These are phyloP conservation scores for Microtus oregoni DNA, from an alignment of 2,113 vertebrate species.

Conservation along the genomic window DNA sequence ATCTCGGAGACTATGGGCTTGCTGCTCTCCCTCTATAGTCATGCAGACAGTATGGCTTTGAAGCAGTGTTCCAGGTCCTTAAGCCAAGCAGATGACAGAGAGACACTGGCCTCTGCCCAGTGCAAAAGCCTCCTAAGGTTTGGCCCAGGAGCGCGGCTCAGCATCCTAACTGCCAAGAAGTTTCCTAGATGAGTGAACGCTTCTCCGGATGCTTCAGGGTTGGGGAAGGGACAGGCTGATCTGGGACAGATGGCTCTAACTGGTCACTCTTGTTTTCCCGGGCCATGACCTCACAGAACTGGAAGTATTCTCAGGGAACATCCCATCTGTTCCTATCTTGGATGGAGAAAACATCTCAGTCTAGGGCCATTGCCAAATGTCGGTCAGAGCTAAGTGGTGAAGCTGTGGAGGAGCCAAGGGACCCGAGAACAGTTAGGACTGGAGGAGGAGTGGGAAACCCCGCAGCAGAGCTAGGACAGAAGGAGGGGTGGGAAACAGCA, in stretches of 20 bases:
- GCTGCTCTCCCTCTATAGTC: fast-evolving
- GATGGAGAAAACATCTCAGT: neutral
- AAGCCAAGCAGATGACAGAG: fast-evolving
- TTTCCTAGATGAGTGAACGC: neutral
- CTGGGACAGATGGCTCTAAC: neutral
- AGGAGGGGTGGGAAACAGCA: neutral
- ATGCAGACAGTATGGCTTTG: neutral
- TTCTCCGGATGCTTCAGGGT: fast-evolving
- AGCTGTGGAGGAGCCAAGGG: neutral
- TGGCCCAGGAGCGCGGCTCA: neutral
- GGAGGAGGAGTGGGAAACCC: neutral
- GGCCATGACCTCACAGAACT: neutral
- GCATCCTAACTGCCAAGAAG: neutral
- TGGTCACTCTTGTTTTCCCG: neutral
- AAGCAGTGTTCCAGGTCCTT: neutral
- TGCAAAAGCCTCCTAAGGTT: fast-evolving
- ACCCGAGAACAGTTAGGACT: neutral
- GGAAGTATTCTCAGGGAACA: neutral
- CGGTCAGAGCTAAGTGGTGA: neutral
- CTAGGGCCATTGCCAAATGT: neutral
- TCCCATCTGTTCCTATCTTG: conserved; percentile 39
- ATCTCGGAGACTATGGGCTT: too few relatives aligned
- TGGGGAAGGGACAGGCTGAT: neutral
- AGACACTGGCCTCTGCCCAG: neutral
- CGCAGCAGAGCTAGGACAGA: too few relatives aligned